These are phyloP conservation scores for Gambelia wislizenii DNA, from an alignment of 2,797 vertebrate genomes.

Conservation along the genomic window DNA sequence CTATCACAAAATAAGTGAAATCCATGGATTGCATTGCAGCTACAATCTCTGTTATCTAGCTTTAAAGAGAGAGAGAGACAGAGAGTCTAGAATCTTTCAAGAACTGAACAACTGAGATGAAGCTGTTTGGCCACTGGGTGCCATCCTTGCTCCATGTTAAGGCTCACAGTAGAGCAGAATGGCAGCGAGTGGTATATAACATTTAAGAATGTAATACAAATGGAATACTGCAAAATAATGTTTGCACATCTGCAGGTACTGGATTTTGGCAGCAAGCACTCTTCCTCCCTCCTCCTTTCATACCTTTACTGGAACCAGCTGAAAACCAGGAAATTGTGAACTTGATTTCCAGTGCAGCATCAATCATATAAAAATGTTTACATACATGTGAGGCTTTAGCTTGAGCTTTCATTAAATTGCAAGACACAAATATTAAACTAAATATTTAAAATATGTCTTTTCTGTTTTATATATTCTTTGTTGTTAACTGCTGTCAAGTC, in stretches of 20 bases:
- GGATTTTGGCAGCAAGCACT: conserved; percentile 51
- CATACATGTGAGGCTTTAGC: background rate
- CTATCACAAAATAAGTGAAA: too few species aligned
- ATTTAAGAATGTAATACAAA: conserved; percentile 58
- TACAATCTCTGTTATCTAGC: conserved; percentile 30
- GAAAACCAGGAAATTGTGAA: too few species aligned
- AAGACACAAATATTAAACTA: background rate
- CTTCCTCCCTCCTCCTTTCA: too few species aligned
- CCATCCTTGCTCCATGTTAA: conserved; percentile 82
- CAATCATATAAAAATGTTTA: conserved; percentile 12
- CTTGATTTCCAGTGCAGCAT: background rate
- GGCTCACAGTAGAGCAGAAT: conserved; percentile 28
- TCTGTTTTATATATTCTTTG: background rate
- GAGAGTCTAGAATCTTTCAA: conserved; percentile 34
- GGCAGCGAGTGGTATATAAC: conserved; percentile 63
- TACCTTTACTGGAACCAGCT: too few species aligned
- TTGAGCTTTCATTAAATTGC: background rate
- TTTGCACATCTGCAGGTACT: conserved; percentile 50
- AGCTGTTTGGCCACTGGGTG: conserved; percentile 83
- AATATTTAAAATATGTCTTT: background rate
- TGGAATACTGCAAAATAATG: conserved; percentile 64
- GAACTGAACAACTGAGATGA: conserved; percentile 65
- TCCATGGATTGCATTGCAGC: background rate
- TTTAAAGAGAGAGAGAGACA: conserved; percentile 22
- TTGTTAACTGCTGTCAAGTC: too few species aligned